Evolutionary conservation across 1,140 invertebrate species (phyloP).

Genomic region (Octopus bimaculoides): DNA sequence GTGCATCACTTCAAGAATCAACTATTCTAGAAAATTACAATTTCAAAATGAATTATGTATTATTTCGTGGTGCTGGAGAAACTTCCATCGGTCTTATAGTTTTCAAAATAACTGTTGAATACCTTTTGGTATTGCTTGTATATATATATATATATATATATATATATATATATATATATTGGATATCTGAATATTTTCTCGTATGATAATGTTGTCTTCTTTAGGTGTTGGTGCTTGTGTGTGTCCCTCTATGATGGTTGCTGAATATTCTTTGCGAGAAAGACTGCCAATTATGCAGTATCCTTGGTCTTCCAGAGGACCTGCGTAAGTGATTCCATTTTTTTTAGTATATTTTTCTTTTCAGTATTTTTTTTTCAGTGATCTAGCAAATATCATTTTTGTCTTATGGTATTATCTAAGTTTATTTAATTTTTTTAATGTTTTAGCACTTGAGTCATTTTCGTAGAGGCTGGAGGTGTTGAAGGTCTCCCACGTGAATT

Average conservation of each 20-base stretch:
- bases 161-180: background rate
- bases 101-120: background rate
- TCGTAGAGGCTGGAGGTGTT: too few species aligned
- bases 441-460: too few species aligned
- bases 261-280: slow-evolving; percentile 87
- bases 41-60: too few species aligned
- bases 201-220: slow-evolving; percentile 7
- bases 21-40: too few species aligned
- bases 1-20: too few species aligned
- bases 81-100: too few species aligned
- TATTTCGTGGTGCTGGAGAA: too few species aligned
- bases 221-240: slow-evolving; percentile 91
- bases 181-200: background rate
- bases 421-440: too few species aligned
- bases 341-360: background rate
- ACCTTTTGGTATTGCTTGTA: background rate
- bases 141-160: background rate
- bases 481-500: too few species aligned
- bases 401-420: too few species aligned
- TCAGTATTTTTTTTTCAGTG: too few species aligned
- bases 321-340: slow-evolving; percentile 51
- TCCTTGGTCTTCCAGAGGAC: slow-evolving; percentile 92
- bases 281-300: slow-evolving; percentile 82
- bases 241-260: slow-evolving; percentile 95
- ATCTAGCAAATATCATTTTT: too few species aligned